These are phyloP conservation scores for Oxyruncus cristatus DNA, from an alignment of 2,113 vertebrate genomes.

Conservation along the genomic window DNA sequence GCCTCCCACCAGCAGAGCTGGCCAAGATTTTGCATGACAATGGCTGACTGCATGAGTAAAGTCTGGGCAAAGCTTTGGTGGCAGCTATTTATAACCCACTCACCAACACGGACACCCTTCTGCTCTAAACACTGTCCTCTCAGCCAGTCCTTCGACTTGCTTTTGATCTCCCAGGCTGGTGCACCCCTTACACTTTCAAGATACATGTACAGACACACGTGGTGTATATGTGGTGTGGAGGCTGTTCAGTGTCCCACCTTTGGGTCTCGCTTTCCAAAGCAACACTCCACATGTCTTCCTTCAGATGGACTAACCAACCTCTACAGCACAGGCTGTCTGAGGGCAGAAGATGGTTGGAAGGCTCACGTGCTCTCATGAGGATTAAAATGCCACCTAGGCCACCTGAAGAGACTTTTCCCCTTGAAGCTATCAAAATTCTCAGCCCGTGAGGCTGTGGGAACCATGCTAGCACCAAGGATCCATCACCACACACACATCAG, in stretches of 20 bases:
- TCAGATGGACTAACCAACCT: background rate
- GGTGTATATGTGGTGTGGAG: background rate
- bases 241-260: background rate
- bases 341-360: background rate
- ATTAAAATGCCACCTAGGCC: slow-evolving; percentile 7
- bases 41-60: background rate
- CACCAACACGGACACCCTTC: background rate
- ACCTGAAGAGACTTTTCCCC: background rate
- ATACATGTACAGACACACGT: accelerated
- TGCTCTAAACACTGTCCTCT: background rate
- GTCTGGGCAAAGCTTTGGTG: background rate
- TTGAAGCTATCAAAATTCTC: background rate
- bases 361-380: background rate
- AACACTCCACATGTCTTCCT: background rate
- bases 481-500: background rate
- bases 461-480: accelerated
- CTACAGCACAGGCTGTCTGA: background rate
- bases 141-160: background rate
- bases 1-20: background rate
- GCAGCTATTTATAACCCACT: background rate
- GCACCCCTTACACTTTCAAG: background rate
- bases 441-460: background rate
- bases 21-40: slow-evolving; percentile 1
- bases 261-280: background rate
- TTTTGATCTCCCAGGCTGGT: background rate